Evolutionary conservation across 2,797 vertebrate genomes (phyloP).

Genomic region (Dromococcyx pavoninus): DNA sequence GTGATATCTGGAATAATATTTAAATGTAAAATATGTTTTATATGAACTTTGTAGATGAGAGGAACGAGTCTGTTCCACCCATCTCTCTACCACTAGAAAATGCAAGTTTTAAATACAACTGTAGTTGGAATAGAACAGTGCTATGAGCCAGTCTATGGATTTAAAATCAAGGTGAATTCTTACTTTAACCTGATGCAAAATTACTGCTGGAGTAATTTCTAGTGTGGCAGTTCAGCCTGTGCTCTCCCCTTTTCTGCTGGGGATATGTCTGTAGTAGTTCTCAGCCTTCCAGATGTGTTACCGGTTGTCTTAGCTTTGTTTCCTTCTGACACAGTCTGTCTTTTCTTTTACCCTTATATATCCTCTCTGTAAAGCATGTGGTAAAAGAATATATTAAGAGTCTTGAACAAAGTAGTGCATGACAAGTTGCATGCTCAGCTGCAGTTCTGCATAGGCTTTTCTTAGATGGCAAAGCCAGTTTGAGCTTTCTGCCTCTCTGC

Average conservation of each 20-base stretch:
- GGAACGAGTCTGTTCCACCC: neutral
- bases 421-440: neutral
- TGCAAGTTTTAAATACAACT: neutral
- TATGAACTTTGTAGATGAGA: neutral
- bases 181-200: neutral
- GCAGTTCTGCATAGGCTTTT: neutral
- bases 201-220: neutral
- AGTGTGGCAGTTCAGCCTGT: neutral
- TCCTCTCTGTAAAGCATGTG: neutral
- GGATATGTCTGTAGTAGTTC: neutral
- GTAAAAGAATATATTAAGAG: neutral
- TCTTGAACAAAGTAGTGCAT: rapidly evolving
- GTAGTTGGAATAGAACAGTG: neutral
- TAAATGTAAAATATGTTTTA: neutral
- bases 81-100: neutral
- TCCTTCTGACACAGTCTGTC: neutral
- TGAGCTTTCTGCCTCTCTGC: neutral
- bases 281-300: neutral
- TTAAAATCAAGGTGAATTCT: neutral
- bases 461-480: neutral
- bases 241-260: neutral
- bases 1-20: neutral
- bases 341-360: neutral
- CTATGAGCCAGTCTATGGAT: neutral
- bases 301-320: neutral